Percentiles rank a stretch among this genome's conserved stretches.
Conservation (phyloP, 1,140 invertebrate genomes). For the Triops longicaudatus region DNA sequence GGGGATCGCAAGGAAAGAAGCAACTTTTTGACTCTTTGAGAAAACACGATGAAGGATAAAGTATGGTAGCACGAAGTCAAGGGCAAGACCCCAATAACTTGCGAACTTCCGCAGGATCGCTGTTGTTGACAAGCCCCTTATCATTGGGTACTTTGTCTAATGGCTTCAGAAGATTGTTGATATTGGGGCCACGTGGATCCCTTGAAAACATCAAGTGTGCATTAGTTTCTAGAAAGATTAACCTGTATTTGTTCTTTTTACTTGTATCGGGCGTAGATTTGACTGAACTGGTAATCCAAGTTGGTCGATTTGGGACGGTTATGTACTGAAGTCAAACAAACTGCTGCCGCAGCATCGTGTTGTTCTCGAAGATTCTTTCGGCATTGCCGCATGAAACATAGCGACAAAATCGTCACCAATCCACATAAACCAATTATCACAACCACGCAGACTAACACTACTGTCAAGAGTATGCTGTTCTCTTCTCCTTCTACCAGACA, state of each 20-base stretch:
- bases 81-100: conserved; percentile 6
- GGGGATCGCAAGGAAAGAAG: too few species aligned
- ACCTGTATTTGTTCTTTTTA: not conserved
- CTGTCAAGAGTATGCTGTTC: conserved; percentile 21
- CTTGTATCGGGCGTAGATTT: conserved; percentile 18
- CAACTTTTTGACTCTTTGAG: not conserved
- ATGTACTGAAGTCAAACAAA: conserved; percentile 23
- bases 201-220: not conserved
- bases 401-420: conserved; percentile 22
- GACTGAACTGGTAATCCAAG: conserved; percentile 25
- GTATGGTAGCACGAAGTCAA: not conserved
- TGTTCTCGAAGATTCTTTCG: conserved; percentile 17
- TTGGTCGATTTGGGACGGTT: conserved; percentile 27
- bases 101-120: not conserved
- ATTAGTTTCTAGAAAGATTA: not conserved
- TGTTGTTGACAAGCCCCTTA: not conserved
- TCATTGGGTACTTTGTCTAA: conserved; percentile 5
- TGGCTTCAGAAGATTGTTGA: not conserved
- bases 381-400: conserved; percentile 25
- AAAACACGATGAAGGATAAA: not conserved
- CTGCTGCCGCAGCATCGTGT: conserved; percentile 23
- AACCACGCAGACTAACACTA: conserved; percentile 25
- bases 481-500: conserved; percentile 1
- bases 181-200: not conserved
- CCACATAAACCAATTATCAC: conserved; percentile 20